Percentiles rank a stretch among this genome's conserved stretches.
Evolutionary conservation across 2,888 invertebrate genomes (phyloP).

Genomic region (Amphipyra tragopoginis): DNA sequence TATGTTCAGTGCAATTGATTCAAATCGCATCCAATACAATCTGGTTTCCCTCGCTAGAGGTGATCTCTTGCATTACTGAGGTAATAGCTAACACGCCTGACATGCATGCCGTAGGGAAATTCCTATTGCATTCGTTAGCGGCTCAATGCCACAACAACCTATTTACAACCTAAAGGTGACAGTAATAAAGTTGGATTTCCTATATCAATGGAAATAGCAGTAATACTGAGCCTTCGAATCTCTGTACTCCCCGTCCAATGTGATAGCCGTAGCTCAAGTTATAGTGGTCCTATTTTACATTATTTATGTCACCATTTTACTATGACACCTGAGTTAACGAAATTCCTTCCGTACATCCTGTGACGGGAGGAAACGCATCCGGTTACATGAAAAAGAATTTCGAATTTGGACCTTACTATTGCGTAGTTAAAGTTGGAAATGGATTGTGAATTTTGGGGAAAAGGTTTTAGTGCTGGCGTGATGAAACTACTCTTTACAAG

Average conservation of each 20-base stretch:
- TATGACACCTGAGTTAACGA: conserved; percentile 34
- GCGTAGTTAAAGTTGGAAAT: neutral
- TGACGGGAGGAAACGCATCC: conserved; percentile 24
- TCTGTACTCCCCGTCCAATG: neutral
- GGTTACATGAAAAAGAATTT: neutral
- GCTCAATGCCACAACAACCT: neutral
- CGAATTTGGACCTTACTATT: conserved; percentile 19
- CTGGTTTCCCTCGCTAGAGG: conserved; percentile 9
- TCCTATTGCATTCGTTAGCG: conserved; percentile 23
- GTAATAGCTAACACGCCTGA: conserved; percentile 43
- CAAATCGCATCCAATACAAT: conserved; percentile 24
- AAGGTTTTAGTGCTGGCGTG: conserved; percentile 3
- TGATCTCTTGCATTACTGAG: conserved; percentile 34
- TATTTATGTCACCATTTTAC: conserved; percentile 33
- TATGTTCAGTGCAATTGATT: conserved; percentile 33
- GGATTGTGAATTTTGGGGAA: neutral
- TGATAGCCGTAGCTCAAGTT: conserved; percentile 16
- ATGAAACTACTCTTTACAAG: conserved; percentile 5
- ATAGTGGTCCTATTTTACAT: conserved; percentile 28
- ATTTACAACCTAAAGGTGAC: conserved; percentile 6
- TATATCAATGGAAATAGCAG: neutral
- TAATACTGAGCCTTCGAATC: conserved; percentile 13
- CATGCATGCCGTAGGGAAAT: conserved; percentile 44
- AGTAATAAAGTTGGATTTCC: conserved; percentile 2
- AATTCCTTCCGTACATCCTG: conserved; percentile 34